A percentile compares a stretch with the other conserved stretches of the same genome.
Evolutionary conservation across 2,113 vertebrate genomes (phyloP).

Genomic region (Rhegmatorhina hoffmannsi): DNA sequence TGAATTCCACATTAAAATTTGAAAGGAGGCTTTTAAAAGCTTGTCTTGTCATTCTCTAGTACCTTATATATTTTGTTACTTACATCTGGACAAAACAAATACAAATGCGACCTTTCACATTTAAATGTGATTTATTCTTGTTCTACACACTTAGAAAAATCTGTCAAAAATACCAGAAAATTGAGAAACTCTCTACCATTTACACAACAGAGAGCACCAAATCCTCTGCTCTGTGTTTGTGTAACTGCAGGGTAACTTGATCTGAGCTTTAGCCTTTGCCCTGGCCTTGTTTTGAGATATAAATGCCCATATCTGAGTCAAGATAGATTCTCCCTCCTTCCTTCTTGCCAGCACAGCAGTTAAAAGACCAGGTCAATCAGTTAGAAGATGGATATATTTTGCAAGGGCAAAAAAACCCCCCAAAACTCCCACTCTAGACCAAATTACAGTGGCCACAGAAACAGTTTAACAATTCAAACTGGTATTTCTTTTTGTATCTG

Average conservation of each 20-base stretch:
- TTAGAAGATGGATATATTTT: not conserved
- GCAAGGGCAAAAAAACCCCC: not conserved
- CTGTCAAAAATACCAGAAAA: not conserved
- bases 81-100: not conserved
- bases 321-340: not conserved
- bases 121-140: not conserved
- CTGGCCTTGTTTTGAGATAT: not conserved
- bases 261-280: constrained; percentile 26
- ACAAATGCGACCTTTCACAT: not conserved
- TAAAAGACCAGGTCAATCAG: not conserved
- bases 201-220: not conserved
- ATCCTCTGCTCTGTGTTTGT: not conserved
- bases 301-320: not conserved
- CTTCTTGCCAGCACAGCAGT: not conserved
- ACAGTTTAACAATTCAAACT: not conserved
- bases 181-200: not conserved
- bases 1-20: not conserved
- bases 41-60: not conserved
- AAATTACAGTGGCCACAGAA: not conserved
- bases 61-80: not conserved
- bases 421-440: not conserved
- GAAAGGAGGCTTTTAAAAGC: not conserved
- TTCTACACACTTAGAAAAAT: not conserved
- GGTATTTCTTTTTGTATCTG: not conserved
- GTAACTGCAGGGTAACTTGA: not conserved